Base-by-base conservation (phyloP, 1,140 invertebrate species). In the Microvelia longipes region DNA sequence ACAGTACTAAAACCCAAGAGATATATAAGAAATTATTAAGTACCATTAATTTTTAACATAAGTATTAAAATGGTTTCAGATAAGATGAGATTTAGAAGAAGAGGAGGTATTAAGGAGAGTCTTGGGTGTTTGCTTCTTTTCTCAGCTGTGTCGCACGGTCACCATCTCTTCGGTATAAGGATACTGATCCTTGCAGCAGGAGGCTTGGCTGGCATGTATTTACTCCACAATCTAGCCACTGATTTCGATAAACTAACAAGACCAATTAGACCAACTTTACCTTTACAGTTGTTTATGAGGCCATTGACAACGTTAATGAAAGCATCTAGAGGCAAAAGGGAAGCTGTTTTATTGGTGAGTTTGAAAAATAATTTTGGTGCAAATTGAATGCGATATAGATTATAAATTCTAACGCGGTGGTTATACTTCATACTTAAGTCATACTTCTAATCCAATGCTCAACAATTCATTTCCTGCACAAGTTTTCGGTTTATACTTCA, bases 201-300 rank as follows among this genome's bases (percentile, higher is more conserved):
- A 13, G 67, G 67, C 25, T 61, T 71, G 5, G 70, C 25, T 1
- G 70, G 70, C 0, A 28, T 82, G 75, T 82, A 81, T 70, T 79
- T 82, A 76, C 74, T 82, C 70, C 81, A 82, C 74, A 75, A 80
- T 30, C 73, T 82, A 29, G 81, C 81, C 0, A 77, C 80, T 71
- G 81, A 82, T 69, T 82, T 77, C 74, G 79, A 77, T 66, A 79
- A 78, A 70, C 5, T 50, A 11, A 50, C 35, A 5, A 50, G 19
- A 19, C 35, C 35, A 11, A 11, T 50, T 19, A 50, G 35, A 19
- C 35, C 35, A 5, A 50, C 35, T 5, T 11, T 50, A 19, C 19
- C 35, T 5, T 50, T 50, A 50, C 5, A 19, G 5, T 19, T 50
- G 5, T 50, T 50, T 50, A 50, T 50, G 35, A 50, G 35, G 19